Evolutionary conservation across 2,797 vertebrate species (phyloP).

Genomic region (Megalops cyprinoides): DNA sequence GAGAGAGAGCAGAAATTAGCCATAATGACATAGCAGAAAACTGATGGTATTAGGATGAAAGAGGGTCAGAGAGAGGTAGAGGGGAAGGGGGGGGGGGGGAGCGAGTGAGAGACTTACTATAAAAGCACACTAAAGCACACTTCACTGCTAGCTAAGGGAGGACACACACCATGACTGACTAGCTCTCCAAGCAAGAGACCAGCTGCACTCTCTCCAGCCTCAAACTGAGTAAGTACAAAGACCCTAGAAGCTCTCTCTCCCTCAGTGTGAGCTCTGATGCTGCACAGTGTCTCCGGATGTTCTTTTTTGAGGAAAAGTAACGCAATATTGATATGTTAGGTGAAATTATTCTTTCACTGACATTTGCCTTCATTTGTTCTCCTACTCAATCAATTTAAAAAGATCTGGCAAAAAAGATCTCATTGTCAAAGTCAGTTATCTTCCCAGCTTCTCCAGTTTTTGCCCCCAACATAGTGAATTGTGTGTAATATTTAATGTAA

Average conservation of each 20-base stretch:
- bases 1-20: slow-evolving; percentile 41
- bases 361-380: too few relatives aligned
- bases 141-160: slow-evolving; percentile 75
- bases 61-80: slow-evolving; percentile 33
- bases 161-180: slow-evolving; percentile 73
- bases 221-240: slow-evolving; percentile 74
- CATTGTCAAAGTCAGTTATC: too few relatives aligned
- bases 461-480: too few relatives aligned
- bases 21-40: slow-evolving; percentile 65
- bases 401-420: too few relatives aligned
- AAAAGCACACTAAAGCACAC: slow-evolving; percentile 72
- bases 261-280: not conserved
- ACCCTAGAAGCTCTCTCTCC: slow-evolving; percentile 45
- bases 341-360: too few relatives aligned
- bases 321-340: too few relatives aligned
- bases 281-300: not conserved
- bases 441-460: too few relatives aligned
- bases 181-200: slow-evolving; percentile 61
- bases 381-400: too few relatives aligned
- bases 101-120: slow-evolving; percentile 60
- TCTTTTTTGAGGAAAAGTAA: too few relatives aligned
- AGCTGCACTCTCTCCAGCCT: slow-evolving; percentile 69
- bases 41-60: slow-evolving; percentile 62
- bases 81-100: slow-evolving; percentile 49
- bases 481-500: too few relatives aligned